Evolutionary conservation across 2,113 vertebrate genomes (phyloP).

Genomic region (Xiphorhynchus elegans): DNA sequence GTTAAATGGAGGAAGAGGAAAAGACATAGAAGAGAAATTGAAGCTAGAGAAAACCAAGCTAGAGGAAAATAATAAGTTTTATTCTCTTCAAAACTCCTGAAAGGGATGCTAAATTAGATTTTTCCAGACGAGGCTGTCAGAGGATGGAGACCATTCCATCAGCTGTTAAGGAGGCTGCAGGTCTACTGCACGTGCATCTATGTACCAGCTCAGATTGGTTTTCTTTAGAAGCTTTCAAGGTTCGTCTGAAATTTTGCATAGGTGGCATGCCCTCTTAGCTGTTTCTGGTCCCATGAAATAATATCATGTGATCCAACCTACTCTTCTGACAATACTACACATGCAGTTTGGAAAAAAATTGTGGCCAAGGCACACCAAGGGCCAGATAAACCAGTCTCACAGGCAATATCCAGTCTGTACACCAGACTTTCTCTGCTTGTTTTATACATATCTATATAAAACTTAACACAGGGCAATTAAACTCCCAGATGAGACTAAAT

Average conservation of each 20-base stretch:
- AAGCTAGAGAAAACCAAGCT: background rate
- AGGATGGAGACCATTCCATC: background rate
- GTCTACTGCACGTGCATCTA: background rate
- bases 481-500: background rate
- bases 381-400: background rate
- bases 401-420: background rate
- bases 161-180: background rate
- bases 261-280: background rate
- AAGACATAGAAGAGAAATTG: background rate
- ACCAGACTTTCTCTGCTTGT: background rate
- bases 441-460: background rate
- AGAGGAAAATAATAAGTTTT: background rate
- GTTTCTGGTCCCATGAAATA: background rate
- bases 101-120: background rate
- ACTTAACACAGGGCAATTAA: background rate
- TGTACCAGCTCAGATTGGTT: background rate
- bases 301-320: background rate
- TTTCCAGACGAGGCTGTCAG: background rate
- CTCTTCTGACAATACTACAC: background rate
- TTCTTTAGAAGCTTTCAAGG: background rate
- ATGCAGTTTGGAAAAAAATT: background rate
- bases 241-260: background rate
- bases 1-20: background rate
- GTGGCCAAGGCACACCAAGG: background rate
- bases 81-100: background rate